Evolutionary conservation across 2,113 vertebrate genomes (phyloP).

Genomic region (Equus przewalskii): DNA sequence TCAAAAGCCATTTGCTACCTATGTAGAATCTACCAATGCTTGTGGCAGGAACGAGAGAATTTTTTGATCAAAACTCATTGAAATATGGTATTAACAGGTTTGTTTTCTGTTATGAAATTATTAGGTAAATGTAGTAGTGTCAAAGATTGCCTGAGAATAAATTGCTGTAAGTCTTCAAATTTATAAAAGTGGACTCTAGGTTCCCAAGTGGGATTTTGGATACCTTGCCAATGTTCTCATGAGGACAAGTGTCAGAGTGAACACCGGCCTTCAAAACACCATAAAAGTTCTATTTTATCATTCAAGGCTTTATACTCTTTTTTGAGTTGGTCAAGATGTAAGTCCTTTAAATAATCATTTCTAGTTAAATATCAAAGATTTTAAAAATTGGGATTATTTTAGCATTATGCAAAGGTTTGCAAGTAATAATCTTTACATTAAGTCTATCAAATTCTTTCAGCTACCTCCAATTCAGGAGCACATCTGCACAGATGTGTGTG

Average conservation of each 20-base stretch:
- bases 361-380: neutral
- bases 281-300: neutral
- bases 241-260: neutral
- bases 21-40: neutral
- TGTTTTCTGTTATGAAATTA: neutral
- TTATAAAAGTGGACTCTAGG: neutral
- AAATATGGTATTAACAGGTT: neutral
- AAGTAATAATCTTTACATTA: neutral
- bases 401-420: neutral
- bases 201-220: neutral
- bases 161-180: neutral
- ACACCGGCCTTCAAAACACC: neutral
- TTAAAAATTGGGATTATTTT: constrained; percentile 6
- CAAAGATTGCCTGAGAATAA: neutral
- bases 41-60: neutral
- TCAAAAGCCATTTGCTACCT: neutral
- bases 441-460: neutral
- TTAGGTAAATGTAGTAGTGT: neutral
- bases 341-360: neutral
- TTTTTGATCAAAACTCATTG: constrained; percentile 4
- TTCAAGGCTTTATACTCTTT: neutral
- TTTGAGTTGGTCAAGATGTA: neutral
- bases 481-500: neutral
- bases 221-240: neutral
- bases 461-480: neutral